A percentile compares a stretch with the other conserved stretches of the same genome.
Conservation (phyloP, 1,140 invertebrate species). For the Brachionus asplanchnoidis region DNA sequence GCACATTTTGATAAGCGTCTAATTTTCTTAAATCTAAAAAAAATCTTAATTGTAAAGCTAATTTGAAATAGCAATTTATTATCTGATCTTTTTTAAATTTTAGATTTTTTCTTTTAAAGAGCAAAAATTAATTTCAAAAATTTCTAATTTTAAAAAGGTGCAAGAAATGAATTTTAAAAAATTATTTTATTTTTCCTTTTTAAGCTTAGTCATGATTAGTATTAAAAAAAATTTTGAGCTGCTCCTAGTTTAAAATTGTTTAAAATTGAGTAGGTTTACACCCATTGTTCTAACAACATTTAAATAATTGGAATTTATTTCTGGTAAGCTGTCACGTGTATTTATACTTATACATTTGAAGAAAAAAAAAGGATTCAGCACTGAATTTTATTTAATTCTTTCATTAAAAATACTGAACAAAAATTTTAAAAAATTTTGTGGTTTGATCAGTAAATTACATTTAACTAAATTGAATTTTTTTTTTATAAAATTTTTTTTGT, state of each 20-base stretch:
- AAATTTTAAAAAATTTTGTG: not conserved
- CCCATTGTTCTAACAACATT: not conserved
- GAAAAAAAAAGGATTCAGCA: not conserved
- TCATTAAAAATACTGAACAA: slow-evolving; percentile 16
- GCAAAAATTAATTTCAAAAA: not conserved
- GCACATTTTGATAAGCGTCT: not conserved
- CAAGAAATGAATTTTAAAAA: not conserved
- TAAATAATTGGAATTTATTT: not conserved
- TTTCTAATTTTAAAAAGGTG: not conserved
- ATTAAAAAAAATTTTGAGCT: not conserved
- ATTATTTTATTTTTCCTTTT: not conserved
- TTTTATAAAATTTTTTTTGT: not conserved
- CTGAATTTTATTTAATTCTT: not conserved
- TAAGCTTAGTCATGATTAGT: not conserved
- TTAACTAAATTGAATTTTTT: slow-evolving; percentile 1
- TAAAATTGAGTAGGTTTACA: not conserved
- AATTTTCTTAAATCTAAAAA: not conserved
- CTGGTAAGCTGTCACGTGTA: not conserved
- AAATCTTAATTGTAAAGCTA: too few species aligned
- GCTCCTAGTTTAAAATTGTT: not conserved
- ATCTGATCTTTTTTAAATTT: not conserved
- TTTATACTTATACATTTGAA: not conserved
- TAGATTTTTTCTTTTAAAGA: not conserved
- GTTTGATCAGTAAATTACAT: not conserved
- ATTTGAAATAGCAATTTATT: not conserved